Conservation (phyloP, 1,140 invertebrate species). For the Microplitis mediator region DNA sequence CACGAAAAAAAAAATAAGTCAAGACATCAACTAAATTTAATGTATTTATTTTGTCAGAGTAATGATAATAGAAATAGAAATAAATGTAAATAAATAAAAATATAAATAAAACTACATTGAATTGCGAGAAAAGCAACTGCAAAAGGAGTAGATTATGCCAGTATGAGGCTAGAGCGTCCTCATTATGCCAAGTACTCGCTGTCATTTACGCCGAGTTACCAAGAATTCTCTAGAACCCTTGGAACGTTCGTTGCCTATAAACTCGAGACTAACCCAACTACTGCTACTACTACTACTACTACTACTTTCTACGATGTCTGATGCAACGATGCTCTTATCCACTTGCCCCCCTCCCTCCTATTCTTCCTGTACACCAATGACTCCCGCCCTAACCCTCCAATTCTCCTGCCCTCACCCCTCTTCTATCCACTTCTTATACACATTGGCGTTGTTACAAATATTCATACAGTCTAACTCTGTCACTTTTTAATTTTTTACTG, state of each 20-base stretch:
- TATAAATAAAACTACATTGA: constrained; percentile 4
- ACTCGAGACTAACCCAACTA: not conserved
- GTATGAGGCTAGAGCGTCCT: constrained; percentile 30
- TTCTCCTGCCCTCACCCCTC: too few species aligned
- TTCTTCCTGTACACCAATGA: not conserved
- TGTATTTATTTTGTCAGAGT: not conserved
- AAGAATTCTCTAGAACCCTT: constrained; percentile 42
- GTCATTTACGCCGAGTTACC: constrained; percentile 45
- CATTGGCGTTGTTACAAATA: too few species aligned
- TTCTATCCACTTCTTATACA: too few species aligned
- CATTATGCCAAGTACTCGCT: constrained; percentile 42
- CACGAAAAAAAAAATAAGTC: too few species aligned
- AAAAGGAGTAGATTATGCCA: constrained; percentile 30
- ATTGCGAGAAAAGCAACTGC: constrained; percentile 10
- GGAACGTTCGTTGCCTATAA: constrained; percentile 27
- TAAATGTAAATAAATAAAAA: not conserved
- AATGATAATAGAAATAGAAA: not conserved
- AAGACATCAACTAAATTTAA: not conserved
- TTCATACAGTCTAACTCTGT: too few species aligned
- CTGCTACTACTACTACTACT: not conserved
- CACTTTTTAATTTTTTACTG: too few species aligned
- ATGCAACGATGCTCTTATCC: not conserved
- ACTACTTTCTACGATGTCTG: too few species aligned
- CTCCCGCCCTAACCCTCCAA: too few species aligned
- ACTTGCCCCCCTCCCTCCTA: not conserved